Evolutionary conservation across 2,888 invertebrate genomes (phyloP).

Genomic region (Scotopteryx bipunctaria): DNA sequence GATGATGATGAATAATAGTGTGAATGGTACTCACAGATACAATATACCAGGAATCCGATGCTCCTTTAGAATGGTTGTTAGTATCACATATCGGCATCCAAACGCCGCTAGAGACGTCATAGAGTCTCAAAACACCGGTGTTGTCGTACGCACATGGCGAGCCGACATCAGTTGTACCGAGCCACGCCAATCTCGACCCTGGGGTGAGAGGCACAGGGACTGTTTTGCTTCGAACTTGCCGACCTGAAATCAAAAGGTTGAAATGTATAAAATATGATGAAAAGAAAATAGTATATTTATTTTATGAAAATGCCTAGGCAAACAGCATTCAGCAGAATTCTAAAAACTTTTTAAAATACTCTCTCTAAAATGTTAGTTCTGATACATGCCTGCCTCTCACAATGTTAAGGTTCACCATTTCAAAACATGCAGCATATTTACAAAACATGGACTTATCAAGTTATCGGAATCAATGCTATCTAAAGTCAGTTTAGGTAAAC

Average conservation of each 20-base stretch:
- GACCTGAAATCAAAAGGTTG: constrained; percentile 63
- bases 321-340: too few species aligned
- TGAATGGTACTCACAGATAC: constrained; percentile 82
- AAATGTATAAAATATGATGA: not conserved
- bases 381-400: too few species aligned
- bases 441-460: too few species aligned
- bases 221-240: constrained; percentile 71
- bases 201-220: constrained; percentile 87
- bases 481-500: not conserved
- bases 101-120: constrained; percentile 85
- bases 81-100: constrained; percentile 94
- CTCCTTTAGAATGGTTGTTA: constrained; percentile 80
- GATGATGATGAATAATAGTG: too few species aligned
- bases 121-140: constrained; percentile 88
- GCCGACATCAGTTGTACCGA: constrained; percentile 92
- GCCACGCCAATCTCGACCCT: constrained; percentile 87
- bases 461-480: too few species aligned
- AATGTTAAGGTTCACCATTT: too few species aligned
- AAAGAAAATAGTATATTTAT: not conserved
- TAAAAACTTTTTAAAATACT: too few species aligned
- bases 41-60: constrained; percentile 73
- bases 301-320: too few species aligned
- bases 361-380: too few species aligned
- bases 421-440: too few species aligned
- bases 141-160: constrained; percentile 91